Evolutionary conservation across 2,113 vertebrate species (phyloP), one percentile per base, ranked within the genome.

Genomic region (Chinchilla lanigera): DNA sequence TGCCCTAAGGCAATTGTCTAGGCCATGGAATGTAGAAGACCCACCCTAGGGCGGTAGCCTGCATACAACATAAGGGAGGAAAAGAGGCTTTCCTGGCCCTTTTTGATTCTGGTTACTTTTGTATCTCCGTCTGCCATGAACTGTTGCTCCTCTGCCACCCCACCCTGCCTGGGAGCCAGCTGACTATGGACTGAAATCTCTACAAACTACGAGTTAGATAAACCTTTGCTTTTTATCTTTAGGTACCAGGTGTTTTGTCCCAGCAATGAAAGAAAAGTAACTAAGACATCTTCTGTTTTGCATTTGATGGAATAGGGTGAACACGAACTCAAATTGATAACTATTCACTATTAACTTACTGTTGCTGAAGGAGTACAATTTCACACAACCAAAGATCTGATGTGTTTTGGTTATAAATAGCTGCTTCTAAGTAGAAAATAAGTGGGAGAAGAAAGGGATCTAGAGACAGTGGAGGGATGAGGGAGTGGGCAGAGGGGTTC

Each of bases 301-400:
- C 35, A 67, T 95, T 91, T 95, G 83, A 91, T 61, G 60, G 63
- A 89, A 93, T 41, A 86, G 47, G 61, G 28, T 54, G 35, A 96
- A 58, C 50, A 63, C 9, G 38, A 73, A 41, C 3, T 26, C 50
- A 94, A 92, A 50, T 9, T 6, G 71, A 2, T 41, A 86, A n/a
- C 7, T 10, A n/a, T 84, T 93, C 30, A 81, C 35, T 92, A 47
- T 71, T 26, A 84, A 58, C 33, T 90, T 83, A 83, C 35, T 78
- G 3, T 8, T 56, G 54, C 11, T 82, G 52, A 13, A 80, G 7
- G 22, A 88, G 14, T 60, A 58, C 11, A 77, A 77, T 81, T 89
- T 41, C 89, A 96, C 92, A 77, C 38, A 58, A 50, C 6, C 3
- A 58, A 80, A 14, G 13, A 93, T 58, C 17, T 86, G 41, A 17